Base-by-base conservation (phyloP, 1,140 invertebrate genomes). In the Gryllus bimaculatus region DNA sequence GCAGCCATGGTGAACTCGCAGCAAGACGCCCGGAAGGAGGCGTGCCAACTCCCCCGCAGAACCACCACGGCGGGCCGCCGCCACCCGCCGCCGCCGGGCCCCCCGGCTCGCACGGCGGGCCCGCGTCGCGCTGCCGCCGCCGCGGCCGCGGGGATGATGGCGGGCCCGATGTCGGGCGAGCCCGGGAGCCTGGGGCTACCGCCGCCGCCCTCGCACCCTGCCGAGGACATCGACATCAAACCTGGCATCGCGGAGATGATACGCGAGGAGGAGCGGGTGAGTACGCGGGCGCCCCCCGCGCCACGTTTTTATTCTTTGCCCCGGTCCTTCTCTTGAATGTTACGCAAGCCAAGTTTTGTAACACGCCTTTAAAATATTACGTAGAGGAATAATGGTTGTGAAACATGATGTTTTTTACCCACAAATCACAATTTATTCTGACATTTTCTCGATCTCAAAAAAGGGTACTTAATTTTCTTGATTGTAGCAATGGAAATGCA, bases 211-310 rank as follows among this genome's bases (percentile, higher is more conserved):
- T n/a, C 78, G 81, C 84, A 85, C 82, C 80, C 77, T 81, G 80
- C 84, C n/a, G 94, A 96, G 83, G 94, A 96, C 85, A 90, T 95
- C 86, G 95, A 96, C 88, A 95, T 96, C 86, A 94, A 95, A 83
- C 95, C 95, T 8, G 95, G 94, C 86, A 96, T 96, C 87, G 94
- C 94, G 48, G 95, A 96, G 88, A 96, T 96, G 94, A 96, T 96
- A 84, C 93, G 94, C 85, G 95, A 96, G 89, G 95, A 96, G 88
- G 95, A 96, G 91, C 90, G 95, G n/a, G 95, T 96, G 86, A 95
- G 94, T 95, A 80, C 73, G 48, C 78, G 20, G 18, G 39, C 66
- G 13, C 66, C 66, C 13, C 66, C 1, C 26, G 26, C 26, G 26
- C 26, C 26, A 39, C 26, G 26, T 39, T 39, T 39, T 39, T 39